A percentile compares a stretch with the other conserved stretches of the same genome.
phyloP scores from a whole-genome alignment of 2,888 invertebrate species.

The Geotrupes spiniger region DNA sequence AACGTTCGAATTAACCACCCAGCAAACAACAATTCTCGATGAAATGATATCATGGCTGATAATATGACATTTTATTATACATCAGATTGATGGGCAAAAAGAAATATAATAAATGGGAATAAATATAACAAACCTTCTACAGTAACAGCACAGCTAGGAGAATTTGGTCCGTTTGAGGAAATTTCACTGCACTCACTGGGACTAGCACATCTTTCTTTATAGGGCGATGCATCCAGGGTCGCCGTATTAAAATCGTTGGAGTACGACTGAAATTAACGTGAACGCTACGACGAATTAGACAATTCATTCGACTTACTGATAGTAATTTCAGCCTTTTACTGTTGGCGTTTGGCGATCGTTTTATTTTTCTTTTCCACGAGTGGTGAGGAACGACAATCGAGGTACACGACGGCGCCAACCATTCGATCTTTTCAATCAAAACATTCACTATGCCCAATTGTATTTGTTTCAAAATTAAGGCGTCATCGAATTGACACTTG shows the following conservation, averaged over 20 bases:
- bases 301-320: neutral
- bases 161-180: conserved; percentile 30
- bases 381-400: conserved; percentile 18
- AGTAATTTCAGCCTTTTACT: conserved; percentile 20
- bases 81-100: too few relatives aligned
- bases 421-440: conserved; percentile 39
- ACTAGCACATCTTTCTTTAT: conserved; percentile 24
- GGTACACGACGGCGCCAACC: conserved; percentile 36
- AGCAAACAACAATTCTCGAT: too few relatives aligned
- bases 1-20: too few relatives aligned
- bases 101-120: too few relatives aligned
- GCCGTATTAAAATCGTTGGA: neutral
- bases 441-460: conserved; percentile 33
- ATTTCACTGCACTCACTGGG: conserved; percentile 32
- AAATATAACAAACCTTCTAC: conserved; percentile 9
- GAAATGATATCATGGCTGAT: too few relatives aligned
- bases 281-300: neutral
- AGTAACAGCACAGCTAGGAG: conserved; percentile 24
- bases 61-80: too few relatives aligned
- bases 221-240: neutral
- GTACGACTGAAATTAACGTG: neutral
- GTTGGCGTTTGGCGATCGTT: neutral
- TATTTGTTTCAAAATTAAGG: conserved; percentile 37
- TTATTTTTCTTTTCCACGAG: conserved; percentile 17
- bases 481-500: conserved; percentile 41